phyloP scores from a whole-genome alignment of 2,888 invertebrate genomes.

The Spodoptera picta region DNA sequence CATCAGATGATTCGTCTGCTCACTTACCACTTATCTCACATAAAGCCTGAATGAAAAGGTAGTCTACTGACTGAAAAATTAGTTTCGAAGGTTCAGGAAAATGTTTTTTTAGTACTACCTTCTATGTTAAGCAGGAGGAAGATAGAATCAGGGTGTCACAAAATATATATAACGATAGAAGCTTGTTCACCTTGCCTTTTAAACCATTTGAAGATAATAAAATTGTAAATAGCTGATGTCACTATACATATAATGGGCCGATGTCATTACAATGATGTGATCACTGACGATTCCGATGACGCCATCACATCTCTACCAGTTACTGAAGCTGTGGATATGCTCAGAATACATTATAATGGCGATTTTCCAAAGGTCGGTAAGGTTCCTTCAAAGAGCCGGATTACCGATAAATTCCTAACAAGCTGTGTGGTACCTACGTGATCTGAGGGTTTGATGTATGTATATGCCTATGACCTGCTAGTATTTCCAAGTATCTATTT shows the following conservation, averaged over 20 bases:
- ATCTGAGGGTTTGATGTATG: constrained; percentile 4
- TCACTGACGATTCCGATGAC: constrained; percentile 3
- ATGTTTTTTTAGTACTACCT: no score
- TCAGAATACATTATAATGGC: constrained; percentile 25
- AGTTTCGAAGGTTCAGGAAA: no score
- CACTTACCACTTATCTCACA: no score
- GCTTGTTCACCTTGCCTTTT: no score
- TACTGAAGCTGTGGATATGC: constrained; percentile 23
- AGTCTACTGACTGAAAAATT: no score
- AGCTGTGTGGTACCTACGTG: constrained; percentile 17
- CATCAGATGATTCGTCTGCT: no score
- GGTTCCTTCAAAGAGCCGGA: constrained; percentile 16
- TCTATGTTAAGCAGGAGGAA: no score
- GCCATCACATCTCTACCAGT: constrained; percentile 18
- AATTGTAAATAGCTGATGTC: constrained; percentile 22
- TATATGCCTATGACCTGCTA: constrained; percentile 5
- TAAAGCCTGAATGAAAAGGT: no score
- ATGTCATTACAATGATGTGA: constrained; percentile 35
- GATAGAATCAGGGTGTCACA: no score
- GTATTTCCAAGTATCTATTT: constrained; percentile 22
- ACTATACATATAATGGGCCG: constrained; percentile 11
- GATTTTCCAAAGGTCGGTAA: constrained; percentile 17
- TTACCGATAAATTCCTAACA: constrained; percentile 30
- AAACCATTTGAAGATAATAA: neutral
- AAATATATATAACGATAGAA: no score